Conservation (phyloP, 1,140 invertebrate genomes). For the Hypothenemus hampei region DNA sequence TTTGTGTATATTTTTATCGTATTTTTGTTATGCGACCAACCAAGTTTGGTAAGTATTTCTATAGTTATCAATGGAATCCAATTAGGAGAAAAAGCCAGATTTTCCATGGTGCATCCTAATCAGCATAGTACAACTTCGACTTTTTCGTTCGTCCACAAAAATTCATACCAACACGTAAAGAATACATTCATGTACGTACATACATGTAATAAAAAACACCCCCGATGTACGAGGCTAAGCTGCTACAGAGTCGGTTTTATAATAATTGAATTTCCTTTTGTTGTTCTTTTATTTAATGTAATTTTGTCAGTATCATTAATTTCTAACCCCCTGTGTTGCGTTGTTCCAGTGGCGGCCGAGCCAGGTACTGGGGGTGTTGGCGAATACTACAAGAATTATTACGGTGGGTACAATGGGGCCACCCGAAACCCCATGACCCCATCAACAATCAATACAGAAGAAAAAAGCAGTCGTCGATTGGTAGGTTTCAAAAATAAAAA, state of each 20-base stretch:
- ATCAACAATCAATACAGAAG: conserved; percentile 50
- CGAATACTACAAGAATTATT: conserved; percentile 78
- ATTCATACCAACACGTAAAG: background rate
- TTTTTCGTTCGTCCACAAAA: conserved; percentile 22
- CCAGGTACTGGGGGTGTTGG: conserved; percentile 62
- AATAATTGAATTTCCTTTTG: conserved; percentile 1
- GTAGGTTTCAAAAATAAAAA: too few species aligned
- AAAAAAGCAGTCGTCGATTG: conserved; percentile 58
- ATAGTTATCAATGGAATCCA: too few species aligned
- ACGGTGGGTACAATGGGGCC: conserved; percentile 48
- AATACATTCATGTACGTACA: too few species aligned
- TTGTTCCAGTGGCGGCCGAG: conserved; percentile 71
- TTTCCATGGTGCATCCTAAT: too few species aligned
- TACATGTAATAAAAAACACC: conserved; percentile 33
- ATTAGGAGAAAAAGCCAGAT: too few species aligned
- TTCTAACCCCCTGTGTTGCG: conserved; percentile 57
- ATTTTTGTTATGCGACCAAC: too few species aligned
- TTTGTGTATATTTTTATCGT: too few species aligned
- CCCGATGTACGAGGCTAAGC: conserved; percentile 41
- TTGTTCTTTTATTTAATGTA: conserved; percentile 12
- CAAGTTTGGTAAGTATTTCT: too few species aligned
- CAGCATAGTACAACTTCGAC: too few species aligned
- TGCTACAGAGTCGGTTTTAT: conserved; percentile 35
- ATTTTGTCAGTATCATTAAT: conserved; percentile 5
- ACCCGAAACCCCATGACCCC: conserved; percentile 52